Evolutionary conservation across 1,140 invertebrate species (phyloP), one percentile per base, ranked within the genome.

Genomic region (Caerostris extrusa): DNA sequence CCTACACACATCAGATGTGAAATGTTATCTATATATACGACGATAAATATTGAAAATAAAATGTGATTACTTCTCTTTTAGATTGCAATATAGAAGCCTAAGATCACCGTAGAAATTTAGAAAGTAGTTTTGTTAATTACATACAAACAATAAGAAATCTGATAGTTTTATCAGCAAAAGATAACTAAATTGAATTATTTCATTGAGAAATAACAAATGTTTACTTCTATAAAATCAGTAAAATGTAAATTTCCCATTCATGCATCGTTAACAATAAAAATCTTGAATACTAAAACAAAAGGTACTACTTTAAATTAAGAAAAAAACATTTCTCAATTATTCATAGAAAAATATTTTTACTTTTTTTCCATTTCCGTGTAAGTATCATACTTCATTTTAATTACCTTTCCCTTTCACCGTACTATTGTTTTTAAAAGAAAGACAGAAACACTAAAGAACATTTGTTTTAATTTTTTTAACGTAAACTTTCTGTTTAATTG

Each of bases 301-400:
- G 17, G 12, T 8, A 50, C 3, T 19, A 77, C 71, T 77, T 50
- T 12, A 12, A 10, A 53, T 12, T 50, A 3, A 77, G 53, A 34
- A 50, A 4, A 77, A 77, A 34, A 77, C 53, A 77, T 8, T 50
- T 77, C 14, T 53, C 71, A 53, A 50, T 77, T 53, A 77, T 53
- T 12, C 34, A 34, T 3, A 77, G 12, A 53, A 77, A 34, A 12
- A 5, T 53, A 50, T 10, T 77, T 77, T 77, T 12, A 77, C 71
- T 50, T 53, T 77, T 77, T 50, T 77, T 50, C 7, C 53, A 34
- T 12, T 77, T 12, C 71, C 50, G 14, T 77, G 50, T 50, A 77
- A 77, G 71, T 77, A 50, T 10, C 10, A 64, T 50, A 50, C 17
- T 67, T 55, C 50, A 88, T 67, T 88, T 88, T 88, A 64, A 88